Base-by-base conservation (phyloP, 2,113 vertebrate genomes). In the Pelusios castaneus region DNA sequence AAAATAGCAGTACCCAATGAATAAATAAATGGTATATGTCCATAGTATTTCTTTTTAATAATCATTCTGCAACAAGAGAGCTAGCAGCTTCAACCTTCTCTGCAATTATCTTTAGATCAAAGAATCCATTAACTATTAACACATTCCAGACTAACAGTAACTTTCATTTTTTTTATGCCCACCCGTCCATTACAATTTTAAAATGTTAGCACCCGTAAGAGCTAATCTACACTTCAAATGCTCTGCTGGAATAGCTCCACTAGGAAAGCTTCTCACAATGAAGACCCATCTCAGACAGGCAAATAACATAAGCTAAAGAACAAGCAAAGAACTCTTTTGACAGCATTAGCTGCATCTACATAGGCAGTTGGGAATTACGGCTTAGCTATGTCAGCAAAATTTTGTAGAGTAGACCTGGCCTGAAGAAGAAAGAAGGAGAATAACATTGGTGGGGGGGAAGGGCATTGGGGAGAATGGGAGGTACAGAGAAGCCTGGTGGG, bases 41-140 rank as follows among this genome's bases (percentile, higher is more conserved):
- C 88, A 29, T 95, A 70, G 52, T 92, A 77, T 21, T 63, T 92
- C 34, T 92, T 87, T 94, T 93, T n/a, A n/a, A 73, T 77, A 29
- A 45, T 43, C 38, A 16, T 43, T 38, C 17, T 70, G n/a, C n/a
- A 38, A 70, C n/a, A 70, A 38, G 63, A 67, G 60, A 70, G 63
- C 19, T 70, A 70, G 34, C 63, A 38, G 63, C 63, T 38, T 70
- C 63, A 21, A n/a, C 63, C 19, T 10, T 10, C 63, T 38, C n/a
- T 38, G 19, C 21, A 70, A 6, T 21, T 70, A 34, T 22, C 34
- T 70, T 70, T 38, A 22, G 17, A 70, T 70, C 60, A n/a, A 70
- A 70, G 63, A 70, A 70, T 67, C 60, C 34, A 31, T 67, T 67
- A 67, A 34, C 60, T 8, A 63, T 63, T 34, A 63, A n/a, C 60